Percentiles rank a stretch among this genome's conserved stretches.
phyloP scores from a whole-genome alignment of 2,797 vertebrate species.

The Brotula barbata region DNA sequence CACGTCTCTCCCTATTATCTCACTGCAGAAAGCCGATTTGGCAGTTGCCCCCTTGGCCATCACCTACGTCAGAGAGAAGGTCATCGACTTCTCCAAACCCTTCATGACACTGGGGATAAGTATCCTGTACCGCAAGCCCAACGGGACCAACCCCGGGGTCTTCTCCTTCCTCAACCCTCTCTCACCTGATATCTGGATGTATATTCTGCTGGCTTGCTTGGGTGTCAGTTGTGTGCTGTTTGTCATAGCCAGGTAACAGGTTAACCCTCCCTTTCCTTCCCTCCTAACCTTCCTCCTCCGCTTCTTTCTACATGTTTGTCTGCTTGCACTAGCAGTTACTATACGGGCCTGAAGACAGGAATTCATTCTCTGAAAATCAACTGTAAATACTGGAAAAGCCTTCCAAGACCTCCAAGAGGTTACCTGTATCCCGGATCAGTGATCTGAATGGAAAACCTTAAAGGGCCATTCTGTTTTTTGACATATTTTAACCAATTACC shows the following conservation, averaged over 20 bases:
- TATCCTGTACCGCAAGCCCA: conserved; percentile 99
- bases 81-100: conserved; percentile 99
- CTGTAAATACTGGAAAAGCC: conserved; percentile 20
- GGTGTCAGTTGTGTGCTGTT: conserved; percentile 98
- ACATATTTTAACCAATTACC: neutral
- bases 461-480: conserved; percentile 28
- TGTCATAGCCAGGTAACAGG: conserved; percentile 96
- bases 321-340: conserved; percentile 45
- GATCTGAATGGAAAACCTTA: conserved; percentile 1
- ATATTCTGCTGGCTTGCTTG: conserved; percentile 99
- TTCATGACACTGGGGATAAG: conserved; percentile 99
- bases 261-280: conserved; percentile 31
- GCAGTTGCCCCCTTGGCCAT: conserved; percentile 97
- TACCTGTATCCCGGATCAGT: neutral
- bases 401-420: conserved; percentile 7
- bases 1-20: conserved; percentile 38
- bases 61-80: conserved; percentile 98
- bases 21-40: conserved; percentile 93
- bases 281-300: neutral
- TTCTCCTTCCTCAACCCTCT: conserved; percentile 90
- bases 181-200: conserved; percentile 99
- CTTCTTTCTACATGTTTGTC: conserved; percentile 11
- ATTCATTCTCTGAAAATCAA: conserved; percentile 40
- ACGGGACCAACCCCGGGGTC: conserved; percentile 99
- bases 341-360: conserved; percentile 16